Base-by-base conservation (phyloP, 1,140 invertebrate species). In the Cydia splendana region DNA sequence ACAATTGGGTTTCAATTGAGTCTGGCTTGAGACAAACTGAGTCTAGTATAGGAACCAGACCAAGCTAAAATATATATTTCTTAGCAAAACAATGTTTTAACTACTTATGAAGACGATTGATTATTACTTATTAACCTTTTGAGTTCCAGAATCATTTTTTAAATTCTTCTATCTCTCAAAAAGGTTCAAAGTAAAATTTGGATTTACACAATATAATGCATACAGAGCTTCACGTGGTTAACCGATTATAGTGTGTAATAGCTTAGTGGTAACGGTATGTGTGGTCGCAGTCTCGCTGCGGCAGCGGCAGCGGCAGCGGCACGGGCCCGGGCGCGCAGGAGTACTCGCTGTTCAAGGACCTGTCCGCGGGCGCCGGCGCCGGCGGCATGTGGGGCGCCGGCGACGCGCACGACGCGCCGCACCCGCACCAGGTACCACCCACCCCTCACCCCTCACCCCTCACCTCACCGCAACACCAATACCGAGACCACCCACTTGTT, bases 321-420 rank as follows among this genome's bases (percentile, higher is more conserved):
- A 9, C 53, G 15, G 45, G 78, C 45, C 75, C 84, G 34, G 87
- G 88, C 48, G 80, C 89, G 65, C 89, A 86, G 77, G 90, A 92
- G 80, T 91, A 91, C 83, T 91, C 90, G 30, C 84, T 92, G 84
- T 92, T 92, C 86, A 89, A 91, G 77, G 88, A 90, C 81, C 80
- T 88, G 78, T 85, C 87, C 38, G 82, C 80, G 13, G 84, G 82
- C 73, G 85, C 81, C n/a, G 84, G 82, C 74, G 85, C 82, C 15
- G 84, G 81, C 62, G 86, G 82, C 77, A 84, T 88, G 82, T 91
- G 90, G 89, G 87, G 87, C 75, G 83, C 83, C 51, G 81, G 75
- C 9, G 85, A 88, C 51, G 75, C 84, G 15, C 85, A 82, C 74
- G 85, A 30, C 86, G 87, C 84, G 85, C 82, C 78, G 87, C 87